phyloP scores from a whole-genome alignment of 1,140 invertebrate genomes.

The Achroia grisella region DNA sequence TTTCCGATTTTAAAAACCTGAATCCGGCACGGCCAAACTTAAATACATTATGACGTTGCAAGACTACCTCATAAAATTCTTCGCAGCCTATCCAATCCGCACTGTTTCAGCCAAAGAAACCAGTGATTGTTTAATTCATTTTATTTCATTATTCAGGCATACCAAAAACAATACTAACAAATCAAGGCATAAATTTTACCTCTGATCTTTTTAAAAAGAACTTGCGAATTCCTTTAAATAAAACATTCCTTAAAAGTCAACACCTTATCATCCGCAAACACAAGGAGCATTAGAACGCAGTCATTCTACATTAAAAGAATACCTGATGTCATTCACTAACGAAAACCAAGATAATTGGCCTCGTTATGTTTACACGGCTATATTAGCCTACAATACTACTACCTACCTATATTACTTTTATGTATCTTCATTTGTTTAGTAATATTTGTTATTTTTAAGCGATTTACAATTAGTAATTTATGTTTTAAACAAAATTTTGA shows the following conservation, averaged over 20 bases:
- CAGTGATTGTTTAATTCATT: conserved; percentile 4
- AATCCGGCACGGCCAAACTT: conserved; percentile 6
- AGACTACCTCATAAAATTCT: conserved; percentile 13
- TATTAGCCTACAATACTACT: conserved; percentile 28
- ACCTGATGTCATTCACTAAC: conserved; percentile 27
- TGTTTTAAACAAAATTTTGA: too few species aligned
- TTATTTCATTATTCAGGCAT: conserved; percentile 16
- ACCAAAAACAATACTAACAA: conserved; percentile 29
- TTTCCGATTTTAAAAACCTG: neutral
- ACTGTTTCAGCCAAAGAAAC: conserved; percentile 4
- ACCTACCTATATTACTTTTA: too few species aligned
- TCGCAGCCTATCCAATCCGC: neutral
- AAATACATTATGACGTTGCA: conserved; percentile 19
- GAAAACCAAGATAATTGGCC: conserved; percentile 21
- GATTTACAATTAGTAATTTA: too few species aligned
- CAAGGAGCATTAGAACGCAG: conserved; percentile 4
- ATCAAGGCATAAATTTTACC: conserved; percentile 33
- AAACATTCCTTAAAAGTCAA: conserved; percentile 25
- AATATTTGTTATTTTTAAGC: too few species aligned
- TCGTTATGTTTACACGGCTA: conserved; percentile 10
- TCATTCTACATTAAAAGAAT: conserved; percentile 17
- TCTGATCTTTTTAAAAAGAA: conserved; percentile 23
- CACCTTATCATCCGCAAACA: conserved; percentile 12
- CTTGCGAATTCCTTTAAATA: conserved; percentile 29
- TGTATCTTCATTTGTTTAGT: too few species aligned